phyloP scores from a whole-genome alignment of 2,888 invertebrate genomes.

The Ophioninae sp. region DNA sequence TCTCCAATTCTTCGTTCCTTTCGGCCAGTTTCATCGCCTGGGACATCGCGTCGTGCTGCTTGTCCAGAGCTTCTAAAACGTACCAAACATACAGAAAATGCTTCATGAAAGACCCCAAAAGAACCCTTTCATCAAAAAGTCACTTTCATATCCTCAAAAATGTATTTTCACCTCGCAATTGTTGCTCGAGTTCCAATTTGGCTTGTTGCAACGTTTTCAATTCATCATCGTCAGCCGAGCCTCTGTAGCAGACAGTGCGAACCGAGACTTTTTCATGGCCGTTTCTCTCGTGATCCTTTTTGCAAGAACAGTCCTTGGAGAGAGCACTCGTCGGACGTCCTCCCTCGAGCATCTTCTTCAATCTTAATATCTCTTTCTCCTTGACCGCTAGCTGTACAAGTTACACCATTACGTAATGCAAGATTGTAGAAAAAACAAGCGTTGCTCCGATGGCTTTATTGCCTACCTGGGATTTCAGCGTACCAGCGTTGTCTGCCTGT shows the following conservation, averaged over 20 bases:
- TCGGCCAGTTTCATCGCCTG: conserved; percentile 89
- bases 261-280: conserved; percentile 42
- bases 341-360: conserved; percentile 87
- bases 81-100: no score
- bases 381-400: conserved; percentile 73
- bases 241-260: conserved; percentile 51
- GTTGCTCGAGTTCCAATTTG: conserved; percentile 83
- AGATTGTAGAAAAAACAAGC: no score
- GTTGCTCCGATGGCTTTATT: no score
- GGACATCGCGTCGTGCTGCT: conserved; percentile 92
- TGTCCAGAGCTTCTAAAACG: conserved; percentile 84
- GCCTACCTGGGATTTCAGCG: conserved; percentile 77
- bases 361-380: conserved; percentile 87
- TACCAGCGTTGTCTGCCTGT: conserved; percentile 74
- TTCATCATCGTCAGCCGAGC: conserved; percentile 78
- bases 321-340: conserved; percentile 86
- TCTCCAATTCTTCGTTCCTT: conserved; percentile 87
- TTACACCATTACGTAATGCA: no score
- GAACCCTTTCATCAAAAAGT: conserved; percentile 1
- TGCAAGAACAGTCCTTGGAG: conserved; percentile 86
- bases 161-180: conserved; percentile 81
- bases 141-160: no score
- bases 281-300: conserved; percentile 80
- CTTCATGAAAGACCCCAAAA: conserved; percentile 25
- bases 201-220: conserved; percentile 84